Evolutionary conservation across 2,113 vertebrate genomes (phyloP).

Genomic region (Shinisaurus crocodilurus): DNA sequence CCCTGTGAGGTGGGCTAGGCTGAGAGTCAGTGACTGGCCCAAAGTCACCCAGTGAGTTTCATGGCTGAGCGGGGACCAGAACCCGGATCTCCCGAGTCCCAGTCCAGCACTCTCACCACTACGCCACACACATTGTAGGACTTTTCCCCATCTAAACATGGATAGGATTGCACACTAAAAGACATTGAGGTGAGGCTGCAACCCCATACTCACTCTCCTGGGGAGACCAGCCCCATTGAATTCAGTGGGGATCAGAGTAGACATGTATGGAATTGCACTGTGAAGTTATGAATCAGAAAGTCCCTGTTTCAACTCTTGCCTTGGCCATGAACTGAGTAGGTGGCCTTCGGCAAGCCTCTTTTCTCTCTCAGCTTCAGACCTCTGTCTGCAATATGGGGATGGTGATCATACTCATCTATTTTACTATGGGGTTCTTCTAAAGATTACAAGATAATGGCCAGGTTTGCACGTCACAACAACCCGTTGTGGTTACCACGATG

Average conservation of each 20-base stretch:
- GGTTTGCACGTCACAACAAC: too few species aligned
- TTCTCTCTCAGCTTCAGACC: not conserved
- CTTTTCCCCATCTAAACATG: too few species aligned
- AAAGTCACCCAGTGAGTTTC: too few species aligned
- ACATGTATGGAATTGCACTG: not conserved
- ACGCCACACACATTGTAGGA: too few species aligned
- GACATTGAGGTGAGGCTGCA: not conserved
- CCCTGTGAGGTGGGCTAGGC: too few species aligned
- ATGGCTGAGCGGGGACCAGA: too few species aligned
- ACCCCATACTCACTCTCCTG: not conserved
- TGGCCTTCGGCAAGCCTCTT: not conserved
- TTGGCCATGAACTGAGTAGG: not conserved
- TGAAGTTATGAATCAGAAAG: not conserved
- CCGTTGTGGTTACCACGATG: too few species aligned
- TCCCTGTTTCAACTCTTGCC: not conserved
- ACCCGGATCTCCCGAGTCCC: too few species aligned
- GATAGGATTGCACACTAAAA: too few species aligned
- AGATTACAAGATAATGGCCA: not conserved
- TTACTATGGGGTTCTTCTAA: not conserved
- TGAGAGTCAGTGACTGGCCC: too few species aligned
- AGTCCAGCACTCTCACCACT: too few species aligned
- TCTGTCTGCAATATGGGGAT: not conserved
- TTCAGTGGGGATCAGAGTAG: not conserved
- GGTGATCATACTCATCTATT: not conserved
- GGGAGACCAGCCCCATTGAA: too few species aligned